Evolutionary conservation across 2,888 invertebrate genomes (phyloP), one percentile per base, ranked within the genome.

Genomic region (Cistogaster globosa): DNA sequence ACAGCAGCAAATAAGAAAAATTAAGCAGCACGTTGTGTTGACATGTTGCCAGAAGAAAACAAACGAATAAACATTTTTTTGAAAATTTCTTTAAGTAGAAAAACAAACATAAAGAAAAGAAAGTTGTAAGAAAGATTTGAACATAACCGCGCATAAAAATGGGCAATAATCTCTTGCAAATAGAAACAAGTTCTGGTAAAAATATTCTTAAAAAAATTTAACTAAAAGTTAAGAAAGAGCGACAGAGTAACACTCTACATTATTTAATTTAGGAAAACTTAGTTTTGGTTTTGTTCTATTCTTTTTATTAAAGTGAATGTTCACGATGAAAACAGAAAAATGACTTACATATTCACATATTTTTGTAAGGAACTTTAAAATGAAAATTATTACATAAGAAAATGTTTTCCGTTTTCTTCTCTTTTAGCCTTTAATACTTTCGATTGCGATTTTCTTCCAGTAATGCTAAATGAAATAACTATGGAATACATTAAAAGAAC

Each of bases 21-120:
- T 74, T 68, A 68, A 53, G 79, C 83, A 77, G 79, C 80, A 84
- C 69, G 79, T 76, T 83, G 86, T 42, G 84, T 65, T 71, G 87
- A 86, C 84, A 86, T 84, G 79, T 75, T 84, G 78, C 57, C 18
- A 60, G 60, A 53, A 74, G 18, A 55, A 55, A n/a, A 26, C 26
- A 26, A 26, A 26, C 1, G 26, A 1, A 26, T 26, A 2, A 16
- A 20, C n/a, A 26, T 58, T 32, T 77, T 36, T 71, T 76, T 60
- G 12, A 16, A 38, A 51, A 18, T 62, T 77, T 72, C 26, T 20
- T 63, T 72, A 72, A 80, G 76, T 68, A 55, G 72, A 48, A 80
- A 68, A 76, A 36, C 62, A 71, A 76, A 80, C 71, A 76, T 57
- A 38, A 7, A 48, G 22, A 63, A 65, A 60, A 1, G 12, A 42